Base-by-base conservation (phyloP, 1,140 invertebrate genomes). In the Charaxes varanes region DNA sequence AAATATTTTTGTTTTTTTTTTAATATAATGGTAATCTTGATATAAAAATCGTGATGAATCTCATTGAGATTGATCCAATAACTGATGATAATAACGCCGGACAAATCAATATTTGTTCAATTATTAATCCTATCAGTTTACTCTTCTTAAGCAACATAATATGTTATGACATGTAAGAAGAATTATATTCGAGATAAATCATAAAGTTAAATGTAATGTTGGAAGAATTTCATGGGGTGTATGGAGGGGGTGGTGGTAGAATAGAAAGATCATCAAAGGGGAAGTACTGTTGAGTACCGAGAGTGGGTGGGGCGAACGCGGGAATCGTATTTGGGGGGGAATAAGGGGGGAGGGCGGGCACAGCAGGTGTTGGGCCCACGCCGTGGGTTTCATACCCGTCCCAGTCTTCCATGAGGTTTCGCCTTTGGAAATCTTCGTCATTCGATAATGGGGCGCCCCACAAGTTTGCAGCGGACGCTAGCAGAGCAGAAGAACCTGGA, bases 161-260 rank as follows among this genome's bases (percentile, higher is more conserved):
- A n/a, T n/a, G n/a, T n/a, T n/a, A n/a, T n/a, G n/a, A n/a, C n/a
- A n/a, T n/a, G n/a, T n/a, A n/a, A n/a, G n/a, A n/a, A n/a, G n/a
- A n/a, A n/a, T n/a, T n/a, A n/a, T n/a, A n/a, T n/a, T n/a, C n/a
- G n/a, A n/a, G n/a, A n/a, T n/a, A n/a, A n/a, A n/a, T n/a, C n/a
- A n/a, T n/a, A n/a, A n/a, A n/a, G n/a, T n/a, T n/a, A n/a, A 2
- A 4, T 28, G 7, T 7, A 2, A 7, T 3, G 1, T 14, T 15
- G 4, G 4, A 15, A 4, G 7, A 10, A 11, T 10, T 33, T 65
- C 50, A 87, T 33, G 86, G 86, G 1, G 85, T 82, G 41, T 87
- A 87, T 17, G 86, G 86, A 6, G 86, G 86, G 1, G 79, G 79
- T 0, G 86, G 86, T 2, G 85, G 85, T 28, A 86, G 44, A 41